These are phyloP conservation scores for Lipotes vexillifer DNA, from an alignment of 2,113 vertebrate genomes.

Conservation along the genomic window DNA sequence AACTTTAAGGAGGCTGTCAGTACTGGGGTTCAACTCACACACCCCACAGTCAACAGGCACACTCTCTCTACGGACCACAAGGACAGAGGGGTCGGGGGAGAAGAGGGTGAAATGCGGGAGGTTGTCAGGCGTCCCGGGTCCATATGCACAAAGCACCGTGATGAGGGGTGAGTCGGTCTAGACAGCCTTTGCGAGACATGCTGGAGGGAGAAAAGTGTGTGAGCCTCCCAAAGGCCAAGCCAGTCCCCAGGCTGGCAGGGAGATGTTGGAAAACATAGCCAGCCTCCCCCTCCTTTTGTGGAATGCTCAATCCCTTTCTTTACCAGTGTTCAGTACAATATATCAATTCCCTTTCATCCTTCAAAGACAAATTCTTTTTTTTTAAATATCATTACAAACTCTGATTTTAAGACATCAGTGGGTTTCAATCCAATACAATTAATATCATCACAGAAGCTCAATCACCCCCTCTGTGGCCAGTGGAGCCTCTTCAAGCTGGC, in stretches of 20 bases:
- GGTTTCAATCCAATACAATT: neutral
- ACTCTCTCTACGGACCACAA: conserved; percentile 80
- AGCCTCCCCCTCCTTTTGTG: neutral
- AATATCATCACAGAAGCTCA: neutral
- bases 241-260: neutral
- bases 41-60: conserved; percentile 83
- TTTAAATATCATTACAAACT: neutral
- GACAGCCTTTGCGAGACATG: neutral
- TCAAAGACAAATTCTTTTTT: neutral
- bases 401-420: neutral
- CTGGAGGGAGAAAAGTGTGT: neutral
- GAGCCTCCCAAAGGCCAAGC: neutral
- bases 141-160: conserved; percentile 15
- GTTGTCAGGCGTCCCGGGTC: conserved; percentile 43
- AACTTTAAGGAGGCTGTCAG: conserved; percentile 99
- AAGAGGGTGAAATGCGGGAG: conserved; percentile 72
- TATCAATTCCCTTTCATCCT: neutral
- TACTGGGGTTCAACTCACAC: conserved; percentile 89
- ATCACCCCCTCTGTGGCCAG: neutral
- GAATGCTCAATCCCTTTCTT: conserved; percentile 26
- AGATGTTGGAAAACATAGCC: neutral
- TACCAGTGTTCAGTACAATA: neutral
- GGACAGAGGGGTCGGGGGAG: conserved; percentile 71
- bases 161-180: neutral
- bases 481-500: conserved; percentile 16